phyloP scores from a whole-genome alignment of 2,113 vertebrate species.

The Pavo muticus region DNA sequence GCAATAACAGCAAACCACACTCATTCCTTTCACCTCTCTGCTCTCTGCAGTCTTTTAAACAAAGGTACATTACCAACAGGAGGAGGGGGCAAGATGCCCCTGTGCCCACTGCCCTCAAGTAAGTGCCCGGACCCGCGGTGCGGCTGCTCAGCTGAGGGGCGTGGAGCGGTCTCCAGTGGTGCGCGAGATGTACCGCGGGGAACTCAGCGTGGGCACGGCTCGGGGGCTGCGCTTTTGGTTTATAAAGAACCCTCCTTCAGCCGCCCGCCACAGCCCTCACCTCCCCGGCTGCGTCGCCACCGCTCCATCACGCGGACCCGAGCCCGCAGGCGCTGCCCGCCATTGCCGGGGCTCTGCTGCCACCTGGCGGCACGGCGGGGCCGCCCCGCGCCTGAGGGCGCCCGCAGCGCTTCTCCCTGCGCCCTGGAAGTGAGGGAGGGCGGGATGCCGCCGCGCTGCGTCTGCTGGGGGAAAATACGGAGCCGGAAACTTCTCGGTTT shows the following conservation, averaged over 20 bases:
- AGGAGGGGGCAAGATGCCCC: neutral
- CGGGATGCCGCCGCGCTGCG: no score
- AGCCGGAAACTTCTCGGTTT: neutral
- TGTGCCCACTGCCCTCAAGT: neutral
- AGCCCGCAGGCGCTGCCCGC: neutral
- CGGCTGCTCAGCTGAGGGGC: constrained; percentile 37
- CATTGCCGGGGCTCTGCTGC: constrained; percentile 77
- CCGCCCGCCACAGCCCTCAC: neutral
- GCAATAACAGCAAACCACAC: constrained; percentile 21
- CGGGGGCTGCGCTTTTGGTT: neutral
- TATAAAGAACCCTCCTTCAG: neutral
- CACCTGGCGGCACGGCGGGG: constrained; percentile 74
- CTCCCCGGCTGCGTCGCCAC: neutral
- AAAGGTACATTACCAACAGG: neutral
- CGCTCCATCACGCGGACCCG: no score
- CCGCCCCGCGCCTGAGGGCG: neutral
- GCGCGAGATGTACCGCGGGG: neutral
- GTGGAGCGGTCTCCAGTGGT: neutral
- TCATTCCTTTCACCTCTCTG: neutral
- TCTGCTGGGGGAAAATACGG: no score
- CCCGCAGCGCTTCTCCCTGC: no score
- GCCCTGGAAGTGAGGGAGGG: neutral
- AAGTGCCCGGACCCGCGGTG: neutral
- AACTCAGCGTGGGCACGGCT: neutral
- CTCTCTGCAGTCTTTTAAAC: neutral